Conservation (phyloP, 1,140 invertebrate species). For the Hesperophylax magnus region DNA sequence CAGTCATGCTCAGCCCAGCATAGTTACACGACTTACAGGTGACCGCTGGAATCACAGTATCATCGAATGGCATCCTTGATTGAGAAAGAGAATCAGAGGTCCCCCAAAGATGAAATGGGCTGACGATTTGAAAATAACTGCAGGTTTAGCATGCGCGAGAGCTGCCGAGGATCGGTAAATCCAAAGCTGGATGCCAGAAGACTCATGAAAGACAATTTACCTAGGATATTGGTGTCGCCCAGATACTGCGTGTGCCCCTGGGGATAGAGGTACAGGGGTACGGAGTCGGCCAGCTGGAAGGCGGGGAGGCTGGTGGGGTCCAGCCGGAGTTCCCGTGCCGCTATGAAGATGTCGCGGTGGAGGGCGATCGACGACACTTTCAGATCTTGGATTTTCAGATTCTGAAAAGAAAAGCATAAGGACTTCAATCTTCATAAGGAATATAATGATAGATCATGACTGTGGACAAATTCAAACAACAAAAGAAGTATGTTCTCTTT, state of each 20-base stretch:
- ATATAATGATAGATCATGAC: too few relatives aligned
- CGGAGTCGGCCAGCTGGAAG: conserved; percentile 70
- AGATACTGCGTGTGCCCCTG: conserved; percentile 71
- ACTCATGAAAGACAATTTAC: conserved; percentile 64
- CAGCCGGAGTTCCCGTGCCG: conserved; percentile 67
- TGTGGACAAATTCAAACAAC: too few relatives aligned
- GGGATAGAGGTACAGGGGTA: conserved; percentile 73
- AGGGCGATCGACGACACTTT: conserved; percentile 80
- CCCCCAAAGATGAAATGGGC: too few relatives aligned
- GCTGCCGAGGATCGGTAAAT: neutral
- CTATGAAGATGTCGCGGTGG: conserved; percentile 79
- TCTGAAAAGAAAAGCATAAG: conserved; percentile 67
- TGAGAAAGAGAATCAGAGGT: too few relatives aligned
- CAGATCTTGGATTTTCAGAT: conserved; percentile 80
- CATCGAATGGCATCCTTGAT: too few relatives aligned
- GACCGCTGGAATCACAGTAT: too few relatives aligned
- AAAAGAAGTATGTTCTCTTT: too few relatives aligned
- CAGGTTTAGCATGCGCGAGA: neutral
- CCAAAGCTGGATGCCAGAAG: neutral
- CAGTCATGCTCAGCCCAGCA: too few relatives aligned
- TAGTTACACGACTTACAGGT: too few relatives aligned
- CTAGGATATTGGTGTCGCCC: conserved; percentile 75
- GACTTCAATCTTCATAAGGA: too few relatives aligned
- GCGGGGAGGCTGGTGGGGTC: conserved; percentile 66
- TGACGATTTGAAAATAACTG: too few relatives aligned